Evolutionary conservation across 2,888 invertebrate genomes (phyloP).

Genomic region (Mactromeris polynyma): DNA sequence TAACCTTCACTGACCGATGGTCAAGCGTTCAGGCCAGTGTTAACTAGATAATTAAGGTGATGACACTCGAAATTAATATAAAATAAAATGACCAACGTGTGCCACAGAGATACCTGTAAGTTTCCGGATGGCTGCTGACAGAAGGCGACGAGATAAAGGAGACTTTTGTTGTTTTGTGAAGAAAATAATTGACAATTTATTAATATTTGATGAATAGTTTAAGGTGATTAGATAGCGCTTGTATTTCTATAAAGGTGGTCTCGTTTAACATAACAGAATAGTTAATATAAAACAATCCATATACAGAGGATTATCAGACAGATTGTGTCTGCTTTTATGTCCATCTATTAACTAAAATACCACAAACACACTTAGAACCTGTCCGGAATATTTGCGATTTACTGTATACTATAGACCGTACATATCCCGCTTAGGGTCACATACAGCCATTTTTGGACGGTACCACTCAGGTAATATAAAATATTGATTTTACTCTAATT

Average conservation of each 20-base stretch:
- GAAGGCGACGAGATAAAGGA: neutral
- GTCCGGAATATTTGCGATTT: no score
- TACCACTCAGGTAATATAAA: no score
- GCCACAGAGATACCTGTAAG: neutral
- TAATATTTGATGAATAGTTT: slow-evolving; percentile 1
- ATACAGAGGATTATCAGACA: no score
- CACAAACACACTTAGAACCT: no score
- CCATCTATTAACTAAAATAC: no score
- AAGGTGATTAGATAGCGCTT: neutral
- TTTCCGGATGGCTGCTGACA: neutral
- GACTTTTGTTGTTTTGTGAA: neutral
- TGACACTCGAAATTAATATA: slow-evolving; percentile 55
- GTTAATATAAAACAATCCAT: no score
- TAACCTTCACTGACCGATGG: slow-evolving; percentile 32
- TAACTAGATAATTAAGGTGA: slow-evolving; percentile 66
- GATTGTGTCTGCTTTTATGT: no score
- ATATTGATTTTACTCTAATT: no score
- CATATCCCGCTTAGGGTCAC: no score
- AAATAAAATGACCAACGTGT: slow-evolving; percentile 26
- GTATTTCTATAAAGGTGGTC: neutral
- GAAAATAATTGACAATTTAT: neutral
- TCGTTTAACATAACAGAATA: no score
- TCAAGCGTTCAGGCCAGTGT: slow-evolving; percentile 54
- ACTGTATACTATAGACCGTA: no score
- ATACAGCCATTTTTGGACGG: no score